Evolutionary conservation across 2,888 invertebrate genomes (phyloP).

Genomic region (Pherbina coryleti): DNA sequence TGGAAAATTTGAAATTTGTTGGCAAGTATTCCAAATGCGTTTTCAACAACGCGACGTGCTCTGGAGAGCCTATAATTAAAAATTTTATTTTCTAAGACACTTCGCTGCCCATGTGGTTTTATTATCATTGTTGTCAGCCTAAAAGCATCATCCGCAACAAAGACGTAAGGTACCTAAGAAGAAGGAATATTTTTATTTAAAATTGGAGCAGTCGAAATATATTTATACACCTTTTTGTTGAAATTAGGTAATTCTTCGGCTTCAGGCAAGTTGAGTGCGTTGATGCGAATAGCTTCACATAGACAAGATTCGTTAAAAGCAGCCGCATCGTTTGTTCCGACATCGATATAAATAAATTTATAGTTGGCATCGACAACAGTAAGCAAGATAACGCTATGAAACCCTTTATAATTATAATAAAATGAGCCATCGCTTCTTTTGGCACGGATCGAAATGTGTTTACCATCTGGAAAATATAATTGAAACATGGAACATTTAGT

Average conservation of each 20-base stretch:
- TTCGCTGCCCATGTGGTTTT: too few relatives aligned
- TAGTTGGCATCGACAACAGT: conserved; percentile 29
- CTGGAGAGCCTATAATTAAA: too few relatives aligned
- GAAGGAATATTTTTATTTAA: too few relatives aligned
- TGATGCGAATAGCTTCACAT: not conserved
- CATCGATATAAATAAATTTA: conserved; percentile 32
- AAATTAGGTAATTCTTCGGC: not conserved
- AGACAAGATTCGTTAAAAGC: conserved; percentile 10
- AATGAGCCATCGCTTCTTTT: conserved; percentile 8
- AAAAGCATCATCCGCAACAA: too few relatives aligned
- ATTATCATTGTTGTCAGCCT: too few relatives aligned
- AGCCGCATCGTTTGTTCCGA: conserved; percentile 31
- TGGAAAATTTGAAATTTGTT: too few relatives aligned
- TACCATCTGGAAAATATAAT: conserved; percentile 15
- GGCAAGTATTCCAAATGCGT: too few relatives aligned
- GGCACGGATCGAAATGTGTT: conserved; percentile 26
- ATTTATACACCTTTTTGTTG: too few relatives aligned
- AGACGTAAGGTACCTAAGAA: too few relatives aligned
- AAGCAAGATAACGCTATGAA: conserved; percentile 8
- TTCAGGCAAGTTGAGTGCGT: conserved; percentile 8
- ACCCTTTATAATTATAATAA: conserved; percentile 28
- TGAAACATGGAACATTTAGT: not conserved
- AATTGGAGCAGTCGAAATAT: not conserved
- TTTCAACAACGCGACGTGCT: too few relatives aligned
- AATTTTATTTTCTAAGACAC: too few relatives aligned